Evolutionary conservation across 2,797 vertebrate genomes (phyloP).

Genomic region (Channallabes apus): DNA sequence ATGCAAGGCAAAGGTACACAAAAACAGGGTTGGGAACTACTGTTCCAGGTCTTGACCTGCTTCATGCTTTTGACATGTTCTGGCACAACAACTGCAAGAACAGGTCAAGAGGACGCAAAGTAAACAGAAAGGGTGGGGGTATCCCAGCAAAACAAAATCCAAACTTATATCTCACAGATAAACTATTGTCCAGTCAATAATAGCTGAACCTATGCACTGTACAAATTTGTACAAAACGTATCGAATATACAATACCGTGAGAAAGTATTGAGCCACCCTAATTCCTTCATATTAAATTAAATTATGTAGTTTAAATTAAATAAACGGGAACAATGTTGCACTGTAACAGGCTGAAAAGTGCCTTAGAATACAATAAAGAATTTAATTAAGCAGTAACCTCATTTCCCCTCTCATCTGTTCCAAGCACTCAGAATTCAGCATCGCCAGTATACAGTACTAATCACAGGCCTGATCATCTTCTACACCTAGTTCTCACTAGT

Average conservation of each 20-base stretch:
- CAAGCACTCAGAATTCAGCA: no score
- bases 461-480: no score
- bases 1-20: neutral
- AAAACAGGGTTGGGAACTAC: neutral
- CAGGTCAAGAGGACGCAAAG: neutral
- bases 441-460: no score
- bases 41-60: neutral
- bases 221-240: neutral
- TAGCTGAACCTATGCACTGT: neutral
- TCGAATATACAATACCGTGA: neutral
- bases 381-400: no score
- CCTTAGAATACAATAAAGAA: no score
- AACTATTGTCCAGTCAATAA: neutral
- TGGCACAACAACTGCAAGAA: neutral
- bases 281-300: no score
- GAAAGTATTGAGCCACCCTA: no score
- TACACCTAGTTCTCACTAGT: no score
- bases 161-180: neutral
- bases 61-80: slow-evolving; percentile 11
- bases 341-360: no score
- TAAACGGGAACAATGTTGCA: no score
- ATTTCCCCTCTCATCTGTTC: no score
- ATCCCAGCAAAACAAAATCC: neutral
- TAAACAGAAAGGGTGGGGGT: neutral
- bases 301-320: no score